These are phyloP conservation scores for Zoanthus sociatus DNA, from an alignment of 92 coral and sea anemone genomes.

Conservation along the genomic window DNA sequence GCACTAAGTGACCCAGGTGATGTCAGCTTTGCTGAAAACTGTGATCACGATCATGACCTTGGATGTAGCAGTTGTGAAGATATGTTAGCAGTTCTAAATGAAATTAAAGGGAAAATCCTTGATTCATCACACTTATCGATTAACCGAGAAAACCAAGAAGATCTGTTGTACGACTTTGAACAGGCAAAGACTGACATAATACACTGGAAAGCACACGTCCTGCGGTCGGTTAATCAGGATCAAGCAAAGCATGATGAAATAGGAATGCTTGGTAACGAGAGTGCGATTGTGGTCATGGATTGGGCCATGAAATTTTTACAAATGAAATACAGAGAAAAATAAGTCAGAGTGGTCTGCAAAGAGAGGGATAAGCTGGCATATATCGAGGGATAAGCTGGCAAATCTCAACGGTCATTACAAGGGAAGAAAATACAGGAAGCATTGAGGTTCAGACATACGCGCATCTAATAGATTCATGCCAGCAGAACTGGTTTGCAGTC, in stretches of 20 bases:
- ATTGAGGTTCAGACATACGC: slow-evolving; percentile 35
- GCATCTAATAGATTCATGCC: slow-evolving; percentile 41
- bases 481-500: slow-evolving; percentile 58
- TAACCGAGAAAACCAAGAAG: slow-evolving; percentile 30
- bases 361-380: slow-evolving; percentile 5
- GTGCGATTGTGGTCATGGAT: neutral
- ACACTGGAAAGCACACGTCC: slow-evolving; percentile 44
- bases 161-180: slow-evolving; percentile 36
- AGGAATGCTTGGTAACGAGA: too few species aligned
- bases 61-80: slow-evolving; percentile 36
- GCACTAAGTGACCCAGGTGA: slow-evolving; percentile 36
- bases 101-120: neutral
- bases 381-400: slow-evolving; percentile 6
- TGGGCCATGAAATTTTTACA: slow-evolving; percentile 27
- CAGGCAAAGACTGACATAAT: slow-evolving; percentile 32
- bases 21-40: neutral
- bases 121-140: neutral
- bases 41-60: slow-evolving; percentile 35
- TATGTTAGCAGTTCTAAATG: neutral
- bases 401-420: neutral
- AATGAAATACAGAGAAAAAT: slow-evolving; percentile 33
- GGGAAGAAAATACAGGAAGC: neutral
- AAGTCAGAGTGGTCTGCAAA: slow-evolving; percentile 36
- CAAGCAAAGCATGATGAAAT: slow-evolving; percentile 30
- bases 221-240: slow-evolving; percentile 46